Conservation (phyloP, 2,797 vertebrate genomes). For the Hoplostethus atlanticus region DNA sequence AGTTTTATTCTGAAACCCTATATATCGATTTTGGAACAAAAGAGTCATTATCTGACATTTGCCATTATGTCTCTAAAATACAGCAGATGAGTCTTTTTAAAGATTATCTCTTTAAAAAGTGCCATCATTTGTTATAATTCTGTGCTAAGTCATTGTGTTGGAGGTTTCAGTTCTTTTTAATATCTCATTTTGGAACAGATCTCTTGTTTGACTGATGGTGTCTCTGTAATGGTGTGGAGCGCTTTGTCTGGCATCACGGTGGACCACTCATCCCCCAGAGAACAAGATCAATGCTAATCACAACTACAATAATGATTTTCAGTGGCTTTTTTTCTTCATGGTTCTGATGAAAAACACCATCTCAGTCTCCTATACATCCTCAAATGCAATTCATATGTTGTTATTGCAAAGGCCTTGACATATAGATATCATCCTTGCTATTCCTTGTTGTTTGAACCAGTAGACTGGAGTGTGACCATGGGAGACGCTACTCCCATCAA, state of each 20-base stretch:
- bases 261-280: slow-evolving; percentile 64
- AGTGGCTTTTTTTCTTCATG: slow-evolving; percentile 54
- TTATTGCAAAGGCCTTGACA: slow-evolving; percentile 36
- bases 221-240: slow-evolving; percentile 31
- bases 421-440: slow-evolving; percentile 12
- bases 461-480: background rate
- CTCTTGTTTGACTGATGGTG: slow-evolving; percentile 51
- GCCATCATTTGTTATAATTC: slow-evolving; percentile 57
- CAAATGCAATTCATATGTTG: slow-evolving; percentile 24
- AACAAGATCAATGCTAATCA: slow-evolving; percentile 55
- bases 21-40: background rate
- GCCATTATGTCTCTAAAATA: background rate
- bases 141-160: slow-evolving; percentile 38
- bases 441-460: slow-evolving; percentile 24
- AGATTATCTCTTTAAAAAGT: slow-evolving; percentile 1
- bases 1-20: slow-evolving; percentile 3
- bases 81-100: background rate
- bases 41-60: background rate
- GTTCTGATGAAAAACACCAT: slow-evolving; percentile 50
- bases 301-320: slow-evolving; percentile 61
- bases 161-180: slow-evolving; percentile 49
- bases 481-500: background rate
- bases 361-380: slow-evolving; percentile 37
- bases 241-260: slow-evolving; percentile 47
- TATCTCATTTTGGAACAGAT: slow-evolving; percentile 53